Conservation (phyloP, 2,113 vertebrate species). For the Odobenus rosmarus region DNA sequence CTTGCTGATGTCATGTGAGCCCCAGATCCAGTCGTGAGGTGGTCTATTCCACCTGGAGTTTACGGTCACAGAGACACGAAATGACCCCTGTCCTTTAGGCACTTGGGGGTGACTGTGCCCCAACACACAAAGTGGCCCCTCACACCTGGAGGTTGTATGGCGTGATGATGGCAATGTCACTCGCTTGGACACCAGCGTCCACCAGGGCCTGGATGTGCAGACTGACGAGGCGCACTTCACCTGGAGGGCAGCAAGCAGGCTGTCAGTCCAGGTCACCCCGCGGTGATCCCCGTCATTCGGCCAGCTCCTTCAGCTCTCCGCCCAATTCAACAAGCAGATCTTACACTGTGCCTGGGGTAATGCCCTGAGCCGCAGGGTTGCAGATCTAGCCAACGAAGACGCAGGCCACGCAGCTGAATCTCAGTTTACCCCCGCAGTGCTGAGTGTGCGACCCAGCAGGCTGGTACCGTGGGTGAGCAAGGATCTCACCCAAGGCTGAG, state of each 20-base stretch:
- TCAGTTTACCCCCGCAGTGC: not conserved
- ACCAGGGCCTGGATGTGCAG: constrained; percentile 92
- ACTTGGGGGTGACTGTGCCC: fast-evolving
- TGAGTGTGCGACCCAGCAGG: not conserved
- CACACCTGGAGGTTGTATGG: constrained; percentile 97
- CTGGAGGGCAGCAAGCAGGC: constrained; percentile 76
- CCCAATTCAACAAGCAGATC: fast-evolving
- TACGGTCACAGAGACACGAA: fast-evolving
- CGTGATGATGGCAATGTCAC: constrained; percentile 93
- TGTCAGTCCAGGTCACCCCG: fast-evolving
- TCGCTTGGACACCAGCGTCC: constrained; percentile 91
- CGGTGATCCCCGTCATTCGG: fast-evolving
- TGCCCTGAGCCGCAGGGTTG: fast-evolving
- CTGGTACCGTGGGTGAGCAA: not conserved
- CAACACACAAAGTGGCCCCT: fast-evolving
- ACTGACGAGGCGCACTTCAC: constrained; percentile 93
- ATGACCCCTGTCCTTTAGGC: fast-evolving
- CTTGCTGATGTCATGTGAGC: not conserved
- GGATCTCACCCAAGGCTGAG: not conserved
- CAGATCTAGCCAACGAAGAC: fast-evolving
- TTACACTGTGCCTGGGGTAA: fast-evolving
- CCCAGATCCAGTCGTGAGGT: fast-evolving
- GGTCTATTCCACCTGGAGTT: fast-evolving
- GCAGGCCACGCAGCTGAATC: not conserved
- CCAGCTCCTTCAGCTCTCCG: fast-evolving